A percentile compares a stretch with the other conserved stretches of the same genome.
These are phyloP conservation scores for Brachycybe producta DNA, from an alignment of 2,888 invertebrate species.

Conservation along the genomic window DNA sequence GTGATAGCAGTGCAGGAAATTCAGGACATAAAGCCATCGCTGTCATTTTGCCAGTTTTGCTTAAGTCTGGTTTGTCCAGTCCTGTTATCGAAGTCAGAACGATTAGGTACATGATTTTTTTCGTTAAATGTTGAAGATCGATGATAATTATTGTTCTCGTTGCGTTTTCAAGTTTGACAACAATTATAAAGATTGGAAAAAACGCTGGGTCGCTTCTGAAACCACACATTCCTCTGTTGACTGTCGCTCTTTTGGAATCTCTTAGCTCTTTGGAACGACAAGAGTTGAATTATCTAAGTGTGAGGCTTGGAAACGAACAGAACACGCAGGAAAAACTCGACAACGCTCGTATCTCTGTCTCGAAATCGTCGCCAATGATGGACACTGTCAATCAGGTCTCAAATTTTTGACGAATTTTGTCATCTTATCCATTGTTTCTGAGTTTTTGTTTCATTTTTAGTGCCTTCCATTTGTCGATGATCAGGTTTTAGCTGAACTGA, in stretches of 20 bases:
- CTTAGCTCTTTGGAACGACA: conserved; percentile 58
- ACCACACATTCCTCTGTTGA: conserved; percentile 64
- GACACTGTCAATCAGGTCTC: conserved; percentile 67
- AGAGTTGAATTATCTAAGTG: conserved; percentile 64
- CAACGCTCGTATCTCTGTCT: conserved; percentile 61
- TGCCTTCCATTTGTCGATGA: conserved; percentile 61
- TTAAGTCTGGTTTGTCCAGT: conserved; percentile 66
- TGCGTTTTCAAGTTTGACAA: conserved; percentile 53
- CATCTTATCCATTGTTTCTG: background rate
- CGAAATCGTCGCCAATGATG: conserved; percentile 72
- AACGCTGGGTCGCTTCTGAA: conserved; percentile 64
- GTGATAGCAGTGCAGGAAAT: conserved; percentile 32
- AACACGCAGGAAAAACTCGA: conserved; percentile 64
- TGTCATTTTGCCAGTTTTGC: conserved; percentile 56
- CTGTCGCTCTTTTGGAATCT: conserved; percentile 71
- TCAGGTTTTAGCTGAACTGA: conserved; percentile 58
- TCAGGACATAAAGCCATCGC: conserved; percentile 30
- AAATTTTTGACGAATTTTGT: conserved; percentile 21
- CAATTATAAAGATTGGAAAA: conserved; percentile 70
- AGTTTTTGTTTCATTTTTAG: conserved; percentile 27
- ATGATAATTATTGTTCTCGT: background rate
- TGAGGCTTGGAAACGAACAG: conserved; percentile 52
- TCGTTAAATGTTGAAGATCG: background rate
- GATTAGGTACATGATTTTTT: conserved; percentile 44
- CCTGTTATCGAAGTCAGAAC: conserved; percentile 63